Percentiles rank a stretch among this genome's conserved stretches.
phyloP scores from a whole-genome alignment of 2,113 vertebrate genomes.

The Engystomops pustulosus region DNA sequence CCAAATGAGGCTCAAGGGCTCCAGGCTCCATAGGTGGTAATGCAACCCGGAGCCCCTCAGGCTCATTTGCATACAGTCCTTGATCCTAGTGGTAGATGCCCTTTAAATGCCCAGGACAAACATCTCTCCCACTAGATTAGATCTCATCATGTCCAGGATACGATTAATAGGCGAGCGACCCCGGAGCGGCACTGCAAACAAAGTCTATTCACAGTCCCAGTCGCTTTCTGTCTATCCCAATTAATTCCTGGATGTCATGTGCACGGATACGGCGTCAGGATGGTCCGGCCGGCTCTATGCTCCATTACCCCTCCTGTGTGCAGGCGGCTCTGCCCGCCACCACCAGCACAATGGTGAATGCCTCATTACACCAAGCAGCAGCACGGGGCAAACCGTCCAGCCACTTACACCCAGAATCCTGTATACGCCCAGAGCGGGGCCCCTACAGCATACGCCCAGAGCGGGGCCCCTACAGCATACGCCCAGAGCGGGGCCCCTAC shows the following conservation, averaged over 20 bases:
- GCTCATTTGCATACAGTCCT: no score
- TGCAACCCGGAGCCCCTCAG: no score
- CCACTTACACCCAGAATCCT: background rate
- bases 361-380: conserved; percentile 93
- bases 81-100: no score
- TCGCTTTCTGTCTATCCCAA: conserved; percentile 81
- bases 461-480: no score
- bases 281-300: conserved; percentile 86
- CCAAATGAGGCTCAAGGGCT: no score
- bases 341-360: conserved; percentile 88
- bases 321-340: conserved; percentile 77
- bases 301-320: conserved; percentile 86
- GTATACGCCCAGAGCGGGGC: conserved; percentile 56
- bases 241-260: conserved; percentile 77
- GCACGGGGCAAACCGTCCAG: conserved; percentile 76
- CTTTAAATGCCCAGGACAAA: background rate
- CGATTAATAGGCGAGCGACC: conserved; percentile 70
- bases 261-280: conserved; percentile 84
- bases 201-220: conserved; percentile 74
- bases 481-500: no score
- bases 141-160: background rate
- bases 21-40: no score
- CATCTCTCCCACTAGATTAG: background rate
- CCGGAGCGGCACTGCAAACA: conserved; percentile 69
- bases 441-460: no score